A percentile compares a stretch with the other conserved stretches of the same genome.
These are phyloP conservation scores for Himalopsyche phryganea DNA, from an alignment of 1,140 invertebrate genomes.

Conservation along the genomic window DNA sequence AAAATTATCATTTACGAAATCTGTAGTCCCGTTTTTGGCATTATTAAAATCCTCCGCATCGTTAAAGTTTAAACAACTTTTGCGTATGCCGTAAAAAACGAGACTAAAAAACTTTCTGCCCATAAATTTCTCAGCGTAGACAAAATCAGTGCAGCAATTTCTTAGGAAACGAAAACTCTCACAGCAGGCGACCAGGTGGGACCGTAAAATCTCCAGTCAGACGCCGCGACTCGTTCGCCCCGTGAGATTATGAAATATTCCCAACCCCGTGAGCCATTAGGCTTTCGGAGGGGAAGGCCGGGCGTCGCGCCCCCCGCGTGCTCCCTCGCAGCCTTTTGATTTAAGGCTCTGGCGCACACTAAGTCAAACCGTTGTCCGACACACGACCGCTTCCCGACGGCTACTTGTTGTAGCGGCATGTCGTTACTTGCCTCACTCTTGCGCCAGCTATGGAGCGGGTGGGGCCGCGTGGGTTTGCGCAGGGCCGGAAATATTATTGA, in stretches of 20 bases:
- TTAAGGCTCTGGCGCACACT: conserved; percentile 26
- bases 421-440: conserved; percentile 2
- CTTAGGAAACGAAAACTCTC: conserved; percentile 4
- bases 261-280: conserved; percentile 14
- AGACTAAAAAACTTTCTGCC: background rate
- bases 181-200: background rate
- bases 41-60: no score
- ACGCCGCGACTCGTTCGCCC: background rate
- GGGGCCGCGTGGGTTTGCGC: no score
- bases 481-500: no score
- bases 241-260: conserved; percentile 31
- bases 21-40: no score
- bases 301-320: background rate
- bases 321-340: conserved; percentile 24
- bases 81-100: background rate
- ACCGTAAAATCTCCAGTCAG: background rate
- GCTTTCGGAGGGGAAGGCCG: background rate
- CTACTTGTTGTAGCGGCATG: conserved; percentile 13
- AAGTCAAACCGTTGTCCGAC: conserved; percentile 24
- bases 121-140: background rate
- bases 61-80: no score
- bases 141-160: background rate
- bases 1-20: no score
- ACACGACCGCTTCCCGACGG: conserved; percentile 10
- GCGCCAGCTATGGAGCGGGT: no score